Evolutionary conservation across 2,888 invertebrate genomes (phyloP).

Genomic region (Campoplex nolae): DNA sequence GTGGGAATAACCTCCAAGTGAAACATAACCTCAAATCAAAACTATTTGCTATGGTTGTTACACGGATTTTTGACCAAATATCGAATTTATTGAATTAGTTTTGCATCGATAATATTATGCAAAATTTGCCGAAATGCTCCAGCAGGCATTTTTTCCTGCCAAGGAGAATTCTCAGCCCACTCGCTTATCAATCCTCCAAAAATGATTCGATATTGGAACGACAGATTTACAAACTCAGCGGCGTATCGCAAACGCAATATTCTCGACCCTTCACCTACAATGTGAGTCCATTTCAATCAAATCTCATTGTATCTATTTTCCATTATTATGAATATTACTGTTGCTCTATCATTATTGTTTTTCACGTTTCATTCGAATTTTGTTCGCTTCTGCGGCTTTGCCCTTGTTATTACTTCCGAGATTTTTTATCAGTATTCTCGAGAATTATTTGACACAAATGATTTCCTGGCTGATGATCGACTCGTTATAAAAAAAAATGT

Average conservation of each 20-base stretch:
- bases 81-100: constrained; percentile 9
- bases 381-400: background rate
- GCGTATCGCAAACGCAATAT: constrained; percentile 49
- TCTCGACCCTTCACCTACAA: constrained; percentile 71
- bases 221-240: constrained; percentile 62
- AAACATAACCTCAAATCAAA: constrained; percentile 45
- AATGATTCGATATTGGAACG: constrained; percentile 53
- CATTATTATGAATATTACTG: background rate
- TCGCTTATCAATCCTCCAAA: constrained; percentile 60
- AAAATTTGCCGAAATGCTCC: constrained; percentile 74
- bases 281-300: constrained; percentile 65
- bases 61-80: constrained; percentile 8
- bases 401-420: background rate
- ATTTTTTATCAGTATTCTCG: background rate
- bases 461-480: background rate
- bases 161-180: constrained; percentile 66
- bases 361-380: background rate
- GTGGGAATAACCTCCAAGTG: constrained; percentile 10
- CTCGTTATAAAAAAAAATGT: background rate
- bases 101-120: constrained; percentile 73
- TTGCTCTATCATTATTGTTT: background rate
- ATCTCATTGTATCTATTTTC: background rate
- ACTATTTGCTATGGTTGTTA: constrained; percentile 46
- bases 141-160: constrained; percentile 71
- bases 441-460: background rate